Evolutionary conservation across 2,113 vertebrate genomes (phyloP).

Genomic region (Sander vitreus): DNA sequence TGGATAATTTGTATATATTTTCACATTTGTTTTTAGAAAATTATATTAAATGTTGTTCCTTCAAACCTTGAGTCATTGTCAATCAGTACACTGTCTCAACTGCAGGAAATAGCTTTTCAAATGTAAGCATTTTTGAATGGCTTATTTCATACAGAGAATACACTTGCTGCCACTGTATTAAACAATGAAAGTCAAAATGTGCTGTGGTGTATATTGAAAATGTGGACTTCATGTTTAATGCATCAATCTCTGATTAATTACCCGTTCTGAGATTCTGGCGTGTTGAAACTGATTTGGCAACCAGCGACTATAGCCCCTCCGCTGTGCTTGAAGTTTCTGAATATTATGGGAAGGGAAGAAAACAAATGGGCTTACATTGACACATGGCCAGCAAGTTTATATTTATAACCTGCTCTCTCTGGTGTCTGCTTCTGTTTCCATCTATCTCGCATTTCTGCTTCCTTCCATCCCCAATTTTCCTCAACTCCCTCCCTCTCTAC

Average conservation of each 20-base stretch:
- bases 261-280: slow-evolving; percentile 63
- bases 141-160: slow-evolving; percentile 66
- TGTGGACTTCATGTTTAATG: slow-evolving; percentile 74
- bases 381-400: slow-evolving; percentile 31
- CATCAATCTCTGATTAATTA: slow-evolving; percentile 78
- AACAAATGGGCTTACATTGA: slow-evolving; percentile 55
- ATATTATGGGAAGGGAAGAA: slow-evolving; percentile 34
- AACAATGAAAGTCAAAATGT: slow-evolving; percentile 65
- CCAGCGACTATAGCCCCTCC: slow-evolving; percentile 26
- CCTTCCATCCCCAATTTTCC: not conserved
- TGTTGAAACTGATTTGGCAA: slow-evolving; percentile 67
- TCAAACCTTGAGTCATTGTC: slow-evolving; percentile 27
- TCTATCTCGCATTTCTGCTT: slow-evolving; percentile 27
- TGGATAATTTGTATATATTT: no score
- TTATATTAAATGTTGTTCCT: not conserved
- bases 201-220: slow-evolving; percentile 58
- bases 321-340: slow-evolving; percentile 16
- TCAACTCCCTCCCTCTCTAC: slow-evolving; percentile 11
- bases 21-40: no score
- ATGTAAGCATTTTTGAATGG: slow-evolving; percentile 59
- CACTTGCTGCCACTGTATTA: slow-evolving; percentile 56
- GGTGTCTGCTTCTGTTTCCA: slow-evolving; percentile 47
- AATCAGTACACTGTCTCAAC: slow-evolving; percentile 29
- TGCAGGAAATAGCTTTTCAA: slow-evolving; percentile 49
- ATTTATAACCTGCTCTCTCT: slow-evolving; percentile 36